A percentile compares a stretch with the other conserved stretches of the same genome.
Conservation (phyloP, 2,113 vertebrate genomes). For the Peromyscus californicus region DNA sequence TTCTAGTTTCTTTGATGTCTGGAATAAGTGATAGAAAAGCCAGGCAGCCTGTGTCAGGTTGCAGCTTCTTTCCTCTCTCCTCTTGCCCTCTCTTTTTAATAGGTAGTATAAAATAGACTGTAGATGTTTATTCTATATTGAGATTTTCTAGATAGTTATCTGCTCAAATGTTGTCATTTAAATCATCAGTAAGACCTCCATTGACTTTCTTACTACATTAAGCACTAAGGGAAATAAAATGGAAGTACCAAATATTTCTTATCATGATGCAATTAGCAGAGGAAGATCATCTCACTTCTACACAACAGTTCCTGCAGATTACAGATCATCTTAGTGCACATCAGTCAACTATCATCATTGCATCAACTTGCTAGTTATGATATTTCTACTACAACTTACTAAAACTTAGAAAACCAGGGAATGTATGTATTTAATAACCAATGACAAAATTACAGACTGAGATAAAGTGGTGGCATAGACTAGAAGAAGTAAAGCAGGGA, state of each 20-base stretch:
- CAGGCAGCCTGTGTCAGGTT: accelerated
- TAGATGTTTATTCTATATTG: background rate
- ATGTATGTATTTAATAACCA: background rate
- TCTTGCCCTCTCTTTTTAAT: background rate
- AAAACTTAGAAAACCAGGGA: background rate
- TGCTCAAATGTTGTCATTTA: background rate
- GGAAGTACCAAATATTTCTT: background rate
- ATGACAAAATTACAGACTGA: background rate
- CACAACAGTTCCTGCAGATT: background rate
- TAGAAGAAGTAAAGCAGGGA: background rate
- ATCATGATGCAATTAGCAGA: background rate
- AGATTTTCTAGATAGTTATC: background rate
- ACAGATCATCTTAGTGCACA: background rate
- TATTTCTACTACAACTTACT: background rate
- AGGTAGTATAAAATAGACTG: background rate
- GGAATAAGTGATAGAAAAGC: background rate
- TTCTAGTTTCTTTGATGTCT: background rate
- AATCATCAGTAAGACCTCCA: background rate
- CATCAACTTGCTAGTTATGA: background rate
- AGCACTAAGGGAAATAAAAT: background rate
- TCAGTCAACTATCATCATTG: background rate
- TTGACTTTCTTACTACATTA: background rate
- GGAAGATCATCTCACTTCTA: background rate
- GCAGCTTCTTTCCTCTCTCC: accelerated
- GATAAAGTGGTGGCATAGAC: background rate